A percentile compares a stretch with the other conserved stretches of the same genome.
Conservation (phyloP, 1,140 invertebrate genomes). For the Zophobas atratus region DNA sequence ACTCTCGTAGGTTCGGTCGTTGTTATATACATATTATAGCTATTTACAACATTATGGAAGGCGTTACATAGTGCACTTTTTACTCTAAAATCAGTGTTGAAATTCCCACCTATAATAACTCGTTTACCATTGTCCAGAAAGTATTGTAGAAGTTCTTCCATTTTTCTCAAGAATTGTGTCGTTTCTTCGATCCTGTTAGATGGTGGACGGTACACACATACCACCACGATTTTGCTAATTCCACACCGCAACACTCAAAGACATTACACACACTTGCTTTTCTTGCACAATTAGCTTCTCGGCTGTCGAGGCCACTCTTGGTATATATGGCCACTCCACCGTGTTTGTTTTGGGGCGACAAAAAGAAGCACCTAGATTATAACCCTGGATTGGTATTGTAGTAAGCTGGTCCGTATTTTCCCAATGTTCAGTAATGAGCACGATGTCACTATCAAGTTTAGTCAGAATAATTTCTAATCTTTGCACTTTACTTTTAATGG, state of each 20-base stretch:
- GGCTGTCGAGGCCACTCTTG: not conserved
- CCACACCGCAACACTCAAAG: not conserved
- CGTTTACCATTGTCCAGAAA: not conserved
- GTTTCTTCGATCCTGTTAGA: not conserved
- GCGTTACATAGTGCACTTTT: not conserved
- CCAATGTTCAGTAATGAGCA: not conserved
- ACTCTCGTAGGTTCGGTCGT: not conserved
- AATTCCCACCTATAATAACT: not conserved
- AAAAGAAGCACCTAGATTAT: not conserved
- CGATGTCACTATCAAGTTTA: not conserved
- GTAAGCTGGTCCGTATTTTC: not conserved
- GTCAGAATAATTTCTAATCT: not conserved
- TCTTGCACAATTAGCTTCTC: not conserved
- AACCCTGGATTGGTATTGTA: not conserved
- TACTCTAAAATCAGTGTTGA: not conserved
- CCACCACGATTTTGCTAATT: not conserved
- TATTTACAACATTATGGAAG: not conserved
- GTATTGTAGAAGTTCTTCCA: not conserved
- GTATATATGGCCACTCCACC: not conserved
- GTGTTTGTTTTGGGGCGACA: not conserved
- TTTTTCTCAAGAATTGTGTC: not conserved
- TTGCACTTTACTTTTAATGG: not conserved
- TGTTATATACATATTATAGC: not conserved
- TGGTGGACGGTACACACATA: not conserved
- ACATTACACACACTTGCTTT: not conserved